A percentile compares a stretch with the other conserved stretches of the same genome.
Conservation (phyloP, 2,888 invertebrate genomes). For the Branchipolynoe longqiensis region DNA sequence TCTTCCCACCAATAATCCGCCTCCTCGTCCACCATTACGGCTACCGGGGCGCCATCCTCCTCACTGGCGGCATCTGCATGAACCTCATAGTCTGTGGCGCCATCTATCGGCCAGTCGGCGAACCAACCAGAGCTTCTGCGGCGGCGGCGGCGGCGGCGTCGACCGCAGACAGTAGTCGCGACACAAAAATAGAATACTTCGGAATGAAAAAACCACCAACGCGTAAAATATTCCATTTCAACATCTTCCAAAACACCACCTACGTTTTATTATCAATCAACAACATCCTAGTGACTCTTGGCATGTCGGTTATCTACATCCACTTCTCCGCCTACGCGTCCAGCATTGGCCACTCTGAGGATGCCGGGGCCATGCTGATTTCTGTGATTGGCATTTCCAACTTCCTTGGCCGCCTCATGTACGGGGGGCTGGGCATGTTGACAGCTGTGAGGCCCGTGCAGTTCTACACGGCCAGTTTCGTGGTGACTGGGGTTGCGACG, state of each 20-base stretch:
- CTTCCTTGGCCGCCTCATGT: conserved; percentile 69
- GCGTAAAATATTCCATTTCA: conserved; percentile 42
- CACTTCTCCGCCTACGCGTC: conserved; percentile 71
- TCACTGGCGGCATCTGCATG: conserved; percentile 70
- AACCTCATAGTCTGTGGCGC: conserved; percentile 71
- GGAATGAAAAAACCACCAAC: not conserved
- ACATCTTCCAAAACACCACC: conserved; percentile 60
- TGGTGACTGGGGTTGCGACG: conserved; percentile 68
- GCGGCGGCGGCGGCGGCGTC: not conserved
- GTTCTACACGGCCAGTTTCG: conserved; percentile 67
- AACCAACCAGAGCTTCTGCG: not conserved
- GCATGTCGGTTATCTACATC: conserved; percentile 71
- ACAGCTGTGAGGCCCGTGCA: conserved; percentile 64
- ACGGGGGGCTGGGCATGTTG: conserved; percentile 68
- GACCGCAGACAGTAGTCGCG: not conserved
- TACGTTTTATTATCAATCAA: conserved; percentile 67
- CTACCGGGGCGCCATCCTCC: conserved; percentile 71
- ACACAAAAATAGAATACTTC: not conserved
- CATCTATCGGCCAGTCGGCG: conserved; percentile 67
- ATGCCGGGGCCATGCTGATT: conserved; percentile 69
- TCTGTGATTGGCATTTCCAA: conserved; percentile 71
- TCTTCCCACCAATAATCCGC: conserved; percentile 71
- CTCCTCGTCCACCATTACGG: conserved; percentile 69
- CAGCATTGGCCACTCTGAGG: conserved; percentile 65
- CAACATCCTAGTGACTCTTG: conserved; percentile 71